Evolutionary conservation across 2,888 invertebrate genomes (phyloP), one percentile per base, ranked within the genome.

Genomic region (Cryptophagus acutangulus): DNA sequence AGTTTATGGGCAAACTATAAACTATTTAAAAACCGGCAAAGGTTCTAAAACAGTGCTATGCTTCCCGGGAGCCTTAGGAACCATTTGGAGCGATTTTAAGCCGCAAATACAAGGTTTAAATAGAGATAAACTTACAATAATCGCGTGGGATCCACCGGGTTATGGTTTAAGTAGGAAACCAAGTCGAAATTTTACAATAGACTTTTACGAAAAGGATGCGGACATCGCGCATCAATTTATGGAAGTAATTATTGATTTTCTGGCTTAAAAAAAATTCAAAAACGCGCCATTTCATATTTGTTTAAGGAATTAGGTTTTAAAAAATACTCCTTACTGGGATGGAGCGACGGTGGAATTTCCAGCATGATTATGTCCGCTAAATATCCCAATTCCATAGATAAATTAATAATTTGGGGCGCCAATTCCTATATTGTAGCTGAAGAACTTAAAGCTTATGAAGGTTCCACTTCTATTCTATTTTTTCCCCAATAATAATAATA

Each of bases 331-430:
- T 57, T 91, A 6, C 59, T 92, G 40, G 93, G 93, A 1, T 93
- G 92, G 89, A 89, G 89, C 68, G 90, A 90, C 69, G 93, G 93
- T 16, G 93, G 88, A 1, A 84, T 82, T 29, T 79, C 85, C 0
- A 81, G 80, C 10, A 67, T 93, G 48, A 80, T 92, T 17, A 61
- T 87, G n/a, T 84, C 90, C 2, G 83, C 82, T 1, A 78, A 77
- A 42, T 76, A 83, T 66, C 79, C 84, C 0, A 71, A 79, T 1
- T 67, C 68, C 6, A 73, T 92, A 0, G 71, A 78, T 8, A 89
- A 86, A 61, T 66, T 91, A 40, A 78, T 91, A 0, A 73, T 87
- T 8, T 84, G 85, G 81, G 91, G 88, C 1, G 73, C 82, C 0
- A 87, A 87, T 61, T 75, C 90, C 0, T 89, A 84, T 55, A 69